phyloP scores from a whole-genome alignment of 2,113 vertebrate genomes.

The Misgurnus anguillicaudatus region DNA sequence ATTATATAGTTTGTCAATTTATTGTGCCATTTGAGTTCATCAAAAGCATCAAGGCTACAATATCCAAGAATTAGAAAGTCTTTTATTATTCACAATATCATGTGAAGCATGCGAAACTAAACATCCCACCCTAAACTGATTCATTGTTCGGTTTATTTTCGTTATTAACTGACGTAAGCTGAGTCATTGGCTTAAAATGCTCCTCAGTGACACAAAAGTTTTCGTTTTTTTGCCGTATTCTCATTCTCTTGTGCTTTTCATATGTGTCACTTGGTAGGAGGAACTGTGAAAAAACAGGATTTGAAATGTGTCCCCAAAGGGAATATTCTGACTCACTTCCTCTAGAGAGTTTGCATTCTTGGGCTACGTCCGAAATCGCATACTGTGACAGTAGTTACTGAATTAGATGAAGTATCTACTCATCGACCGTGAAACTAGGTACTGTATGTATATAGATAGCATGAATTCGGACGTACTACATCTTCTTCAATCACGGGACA shows the following conservation, averaged over 20 bases:
- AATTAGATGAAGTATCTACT: too few relatives aligned
- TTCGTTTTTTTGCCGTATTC: conserved; percentile 9
- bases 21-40: conserved; percentile 11
- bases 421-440: too few relatives aligned
- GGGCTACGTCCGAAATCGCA: too few relatives aligned
- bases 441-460: too few relatives aligned
- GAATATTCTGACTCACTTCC: conserved; percentile 30
- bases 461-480: too few relatives aligned
- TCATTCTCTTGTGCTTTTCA: conserved; percentile 15
- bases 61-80: not conserved
- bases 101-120: not conserved
- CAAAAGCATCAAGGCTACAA: not conserved
- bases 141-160: not conserved
- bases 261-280: conserved; percentile 23
- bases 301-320: conserved; percentile 31
- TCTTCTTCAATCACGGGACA: too few relatives aligned
- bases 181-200: not conserved
- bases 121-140: not conserved
- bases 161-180: not conserved
- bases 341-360: not conserved
- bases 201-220: conserved; percentile 8
- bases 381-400: too few relatives aligned
- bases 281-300: conserved; percentile 35
- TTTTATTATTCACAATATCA: not conserved
- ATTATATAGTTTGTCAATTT: conserved; percentile 11